Percentiles rank a stretch among this genome's conserved stretches.
phyloP scores from a whole-genome alignment of 2,797 vertebrate species.

The Martes flavigula region DNA sequence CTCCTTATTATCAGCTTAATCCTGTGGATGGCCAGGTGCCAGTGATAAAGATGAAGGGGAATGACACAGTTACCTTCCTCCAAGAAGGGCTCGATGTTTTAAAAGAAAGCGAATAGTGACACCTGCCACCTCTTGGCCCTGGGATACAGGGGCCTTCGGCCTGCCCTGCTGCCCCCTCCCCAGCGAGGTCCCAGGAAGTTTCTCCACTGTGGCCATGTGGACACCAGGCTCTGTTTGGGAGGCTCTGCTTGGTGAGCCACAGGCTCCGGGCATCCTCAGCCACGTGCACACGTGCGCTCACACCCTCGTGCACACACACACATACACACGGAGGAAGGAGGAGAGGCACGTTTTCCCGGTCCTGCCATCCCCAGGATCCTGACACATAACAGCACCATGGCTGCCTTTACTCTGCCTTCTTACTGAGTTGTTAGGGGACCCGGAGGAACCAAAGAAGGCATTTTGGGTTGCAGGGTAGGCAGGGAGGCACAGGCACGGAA shows the following conservation, averaged over 20 bases:
- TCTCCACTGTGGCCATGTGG: neutral
- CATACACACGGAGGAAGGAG: neutral
- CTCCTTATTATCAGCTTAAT: neutral
- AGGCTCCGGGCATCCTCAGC: neutral
- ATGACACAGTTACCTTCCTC: neutral
- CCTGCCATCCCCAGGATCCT: neutral
- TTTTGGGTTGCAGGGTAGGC: neutral
- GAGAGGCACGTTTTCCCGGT: neutral
- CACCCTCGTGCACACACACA: neutral
- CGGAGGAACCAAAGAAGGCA: neutral
- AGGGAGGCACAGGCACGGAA: neutral
- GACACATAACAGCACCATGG: rapidly evolving
- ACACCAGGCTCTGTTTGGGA: neutral
- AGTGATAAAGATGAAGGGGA: neutral
- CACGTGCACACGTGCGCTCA: neutral
- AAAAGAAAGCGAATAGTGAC: neutral
- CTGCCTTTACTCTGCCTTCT: neutral
- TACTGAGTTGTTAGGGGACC: neutral
- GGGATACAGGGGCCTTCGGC: neutral
- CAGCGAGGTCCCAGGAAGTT: neutral
- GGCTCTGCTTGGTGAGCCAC: neutral
- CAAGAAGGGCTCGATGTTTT: neutral
- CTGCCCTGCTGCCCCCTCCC: neutral
- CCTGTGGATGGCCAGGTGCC: neutral
- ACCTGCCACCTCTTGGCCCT: neutral